Conservation (phyloP, 1,140 invertebrate species). For the Macrostomum lignano region DNA sequence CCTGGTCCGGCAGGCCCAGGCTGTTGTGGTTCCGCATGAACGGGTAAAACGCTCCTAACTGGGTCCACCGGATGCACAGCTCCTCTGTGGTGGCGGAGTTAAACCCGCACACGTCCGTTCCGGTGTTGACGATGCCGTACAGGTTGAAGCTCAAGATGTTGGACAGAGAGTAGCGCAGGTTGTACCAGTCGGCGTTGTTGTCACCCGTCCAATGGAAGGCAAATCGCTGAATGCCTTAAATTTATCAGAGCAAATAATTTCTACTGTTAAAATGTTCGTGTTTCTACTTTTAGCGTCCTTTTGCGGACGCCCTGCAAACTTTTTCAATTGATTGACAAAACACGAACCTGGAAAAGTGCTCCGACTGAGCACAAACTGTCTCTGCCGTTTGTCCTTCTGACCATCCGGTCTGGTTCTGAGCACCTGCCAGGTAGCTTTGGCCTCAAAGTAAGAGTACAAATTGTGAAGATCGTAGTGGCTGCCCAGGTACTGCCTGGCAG, state of each 20-base stretch:
- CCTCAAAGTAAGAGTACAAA: conserved; percentile 41
- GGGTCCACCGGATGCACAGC: conserved; percentile 31
- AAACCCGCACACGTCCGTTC: conserved; percentile 68
- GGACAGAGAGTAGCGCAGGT: conserved; percentile 21
- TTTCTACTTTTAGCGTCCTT: too few relatives aligned
- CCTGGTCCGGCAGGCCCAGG: conserved; percentile 10
- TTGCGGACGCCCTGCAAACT: too few relatives aligned
- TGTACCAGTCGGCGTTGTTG: conserved; percentile 16
- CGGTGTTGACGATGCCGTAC: conserved; percentile 42
- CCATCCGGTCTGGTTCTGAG: too few relatives aligned
- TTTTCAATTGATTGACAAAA: too few relatives aligned
- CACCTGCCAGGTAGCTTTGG: conserved; percentile 30
- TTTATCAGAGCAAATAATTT: too few relatives aligned
- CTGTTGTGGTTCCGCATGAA: conserved; percentile 25
- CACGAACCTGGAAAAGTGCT: too few relatives aligned
- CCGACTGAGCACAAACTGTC: too few relatives aligned
- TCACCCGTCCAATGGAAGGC: conserved; percentile 65
- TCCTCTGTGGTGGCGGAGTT: conserved; percentile 40
- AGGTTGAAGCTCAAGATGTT: conserved; percentile 20
- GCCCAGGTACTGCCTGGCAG: conserved; percentile 37
- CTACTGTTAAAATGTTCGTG: too few relatives aligned
- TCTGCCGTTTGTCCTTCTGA: too few relatives aligned
- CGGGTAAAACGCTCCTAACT: conserved; percentile 33
- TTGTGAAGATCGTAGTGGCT: conserved; percentile 37
- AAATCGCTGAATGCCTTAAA: too few relatives aligned